Evolutionary conservation across 2,888 invertebrate genomes (phyloP), one percentile per base, ranked within the genome.

Genomic region (Drosophila parthenogenetica): DNA sequence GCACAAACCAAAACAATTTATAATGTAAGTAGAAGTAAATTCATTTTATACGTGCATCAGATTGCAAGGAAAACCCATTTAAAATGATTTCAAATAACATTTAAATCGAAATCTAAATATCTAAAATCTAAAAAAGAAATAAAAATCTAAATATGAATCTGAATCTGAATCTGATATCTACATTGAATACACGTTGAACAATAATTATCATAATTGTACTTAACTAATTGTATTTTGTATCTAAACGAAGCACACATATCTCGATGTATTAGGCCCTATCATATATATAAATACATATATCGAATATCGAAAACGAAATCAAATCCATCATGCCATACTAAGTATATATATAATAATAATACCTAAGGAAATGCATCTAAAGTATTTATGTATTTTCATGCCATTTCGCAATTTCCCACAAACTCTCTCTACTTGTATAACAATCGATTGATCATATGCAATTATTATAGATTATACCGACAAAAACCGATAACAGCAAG

Each of bases 221-320:
- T 86, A 83, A 70, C 78, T 77, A 88, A 88, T 76, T 77, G 72
- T 79, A 77, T 79, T 82, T 82, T 83, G 87, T 83, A 83, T 83
- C 87, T 77, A 85, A 86, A 88, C 71, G 88, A 87, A 87, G 73
- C 77, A 88, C 88, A 83, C 83, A 83, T 83, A 83, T 83, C 89
- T 88, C 72, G 69, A 70, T 66, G 84, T 69, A 74, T 69, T 82
- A 77, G 79, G 76, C 61, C 61, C 66, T 66, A 63, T 48, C 62
- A 57, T 73, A 29, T 29, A 45, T 8, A 63, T n/a, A 48, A 16
- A 72, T 48, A 70, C 46, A 55, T 39, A 77, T 48, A 67, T 67
- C 53, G 51, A 69, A 16, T 60, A 61, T 73, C 58, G 42, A 71
- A 61, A 59, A 48, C 49, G 42, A 71, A 61, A 59, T 51, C 49